Conservation (phyloP, 2,113 vertebrate species). For the Girardinichthys multiradiatus region DNA sequence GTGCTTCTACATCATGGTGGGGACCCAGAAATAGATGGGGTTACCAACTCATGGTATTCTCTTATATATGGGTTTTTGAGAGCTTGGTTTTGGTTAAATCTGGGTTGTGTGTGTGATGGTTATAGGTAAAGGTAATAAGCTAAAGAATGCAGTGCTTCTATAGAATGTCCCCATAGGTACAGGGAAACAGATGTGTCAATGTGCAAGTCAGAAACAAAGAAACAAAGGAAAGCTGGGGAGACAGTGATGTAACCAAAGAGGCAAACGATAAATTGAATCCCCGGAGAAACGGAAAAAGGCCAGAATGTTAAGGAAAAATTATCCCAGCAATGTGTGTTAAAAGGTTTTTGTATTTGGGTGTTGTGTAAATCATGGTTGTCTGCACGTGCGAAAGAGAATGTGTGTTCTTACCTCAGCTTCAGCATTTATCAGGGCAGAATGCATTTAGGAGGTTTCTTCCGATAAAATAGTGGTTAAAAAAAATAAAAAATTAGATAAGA, state of each 20-base stretch:
- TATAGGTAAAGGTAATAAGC: neutral
- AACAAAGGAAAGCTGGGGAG: conserved; percentile 53
- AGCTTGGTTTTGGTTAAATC: neutral
- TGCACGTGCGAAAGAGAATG: conserved; percentile 11
- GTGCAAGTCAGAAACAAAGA: conserved; percentile 51
- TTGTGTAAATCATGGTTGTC: neutral
- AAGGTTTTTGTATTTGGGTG: conserved; percentile 1
- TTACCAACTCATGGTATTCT: neutral
- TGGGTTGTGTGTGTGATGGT: neutral
- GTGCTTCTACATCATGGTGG: conserved; percentile 2
- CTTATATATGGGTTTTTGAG: neutral
- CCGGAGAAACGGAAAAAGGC: conserved; percentile 13
- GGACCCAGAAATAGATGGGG: neutral
- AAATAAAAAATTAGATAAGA: neutral
- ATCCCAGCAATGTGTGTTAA: conserved; percentile 2
- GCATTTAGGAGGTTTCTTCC: conserved; percentile 41
- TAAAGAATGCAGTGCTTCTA: neutral
- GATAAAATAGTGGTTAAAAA: neutral
- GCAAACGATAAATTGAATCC: conserved; percentile 37
- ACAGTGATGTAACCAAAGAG: conserved; percentile 42
- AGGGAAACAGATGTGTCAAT: neutral
- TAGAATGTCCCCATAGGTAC: neutral
- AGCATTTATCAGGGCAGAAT: too few relatives aligned
- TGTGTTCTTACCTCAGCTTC: neutral
- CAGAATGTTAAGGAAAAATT: conserved; percentile 1